phyloP scores from a whole-genome alignment of 2,113 vertebrate species.

The Marcusenius ussheri region DNA sequence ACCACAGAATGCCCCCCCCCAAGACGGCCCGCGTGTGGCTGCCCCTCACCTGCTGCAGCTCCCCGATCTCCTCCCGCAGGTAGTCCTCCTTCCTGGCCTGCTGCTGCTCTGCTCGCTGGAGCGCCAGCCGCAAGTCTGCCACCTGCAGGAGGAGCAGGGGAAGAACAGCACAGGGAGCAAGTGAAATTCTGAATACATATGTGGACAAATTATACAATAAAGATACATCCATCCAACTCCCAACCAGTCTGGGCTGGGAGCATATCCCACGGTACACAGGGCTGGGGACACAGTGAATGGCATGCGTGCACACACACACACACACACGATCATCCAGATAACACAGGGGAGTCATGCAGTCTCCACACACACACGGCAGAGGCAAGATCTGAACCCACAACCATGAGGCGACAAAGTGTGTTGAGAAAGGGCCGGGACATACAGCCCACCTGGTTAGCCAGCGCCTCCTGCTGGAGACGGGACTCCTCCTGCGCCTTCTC shows the following conservation, averaged over 20 bases:
- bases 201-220: background rate
- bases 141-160: slow-evolving; percentile 60
- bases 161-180: background rate
- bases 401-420: background rate
- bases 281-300: background rate
- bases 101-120: slow-evolving; percentile 88
- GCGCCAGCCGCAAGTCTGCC: slow-evolving; percentile 77
- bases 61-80: slow-evolving; percentile 85
- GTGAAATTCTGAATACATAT: background rate
- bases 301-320: background rate
- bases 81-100: slow-evolving; percentile 93
- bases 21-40: too few species aligned
- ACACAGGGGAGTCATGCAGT: background rate
- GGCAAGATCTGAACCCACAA: background rate
- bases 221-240: background rate
- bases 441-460: slow-evolving; percentile 74
- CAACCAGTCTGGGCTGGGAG: background rate
- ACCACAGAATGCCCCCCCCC: background rate
- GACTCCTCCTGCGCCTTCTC: slow-evolving; percentile 84
- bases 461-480: slow-evolving; percentile 78
- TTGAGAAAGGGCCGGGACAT: background rate
- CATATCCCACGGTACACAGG: background rate
- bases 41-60: slow-evolving; percentile 80
- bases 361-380: background rate
- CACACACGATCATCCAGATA: background rate